phyloP scores from a whole-genome alignment of 2,888 invertebrate species.

The Cryptophagus acutangulus region DNA sequence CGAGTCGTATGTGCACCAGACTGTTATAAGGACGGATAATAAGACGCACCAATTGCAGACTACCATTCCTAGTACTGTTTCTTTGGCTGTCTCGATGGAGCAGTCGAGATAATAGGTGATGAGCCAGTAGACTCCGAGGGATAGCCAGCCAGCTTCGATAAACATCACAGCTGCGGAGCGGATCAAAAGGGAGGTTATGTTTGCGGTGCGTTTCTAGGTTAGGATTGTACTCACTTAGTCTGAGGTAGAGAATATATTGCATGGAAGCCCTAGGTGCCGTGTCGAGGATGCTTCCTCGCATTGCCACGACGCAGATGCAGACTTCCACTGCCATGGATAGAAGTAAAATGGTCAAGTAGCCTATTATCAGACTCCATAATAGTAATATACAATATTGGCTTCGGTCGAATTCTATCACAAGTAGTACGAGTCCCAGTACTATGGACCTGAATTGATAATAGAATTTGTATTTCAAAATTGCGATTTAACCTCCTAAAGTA shows the following conservation, averaged over 20 bases:
- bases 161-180: constrained; percentile 62
- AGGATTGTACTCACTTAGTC: constrained; percentile 58
- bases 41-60: constrained; percentile 74
- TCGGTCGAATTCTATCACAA: constrained; percentile 54
- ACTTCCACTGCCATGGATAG: constrained; percentile 63
- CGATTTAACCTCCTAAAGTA: too few species aligned
- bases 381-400: constrained; percentile 50
- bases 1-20: constrained; percentile 83
- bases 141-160: constrained; percentile 69
- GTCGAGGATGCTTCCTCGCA: constrained; percentile 75
- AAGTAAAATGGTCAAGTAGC: constrained; percentile 57
- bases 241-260: constrained; percentile 73
- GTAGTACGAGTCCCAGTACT: constrained; percentile 55
- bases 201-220: too few species aligned
- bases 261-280: constrained; percentile 68
- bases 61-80: constrained; percentile 69
- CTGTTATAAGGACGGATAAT: constrained; percentile 66
- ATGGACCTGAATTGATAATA: constrained; percentile 54
- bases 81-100: constrained; percentile 63
- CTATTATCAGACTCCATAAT: constrained; percentile 57
- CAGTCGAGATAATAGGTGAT: constrained; percentile 63
- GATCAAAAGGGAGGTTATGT: too few species aligned
- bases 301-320: constrained; percentile 67
- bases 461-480: too few species aligned
- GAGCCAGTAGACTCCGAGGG: constrained; percentile 69